These are phyloP conservation scores for Hippocampus comes DNA, from an alignment of 2,113 vertebrate genomes.

Conservation along the genomic window DNA sequence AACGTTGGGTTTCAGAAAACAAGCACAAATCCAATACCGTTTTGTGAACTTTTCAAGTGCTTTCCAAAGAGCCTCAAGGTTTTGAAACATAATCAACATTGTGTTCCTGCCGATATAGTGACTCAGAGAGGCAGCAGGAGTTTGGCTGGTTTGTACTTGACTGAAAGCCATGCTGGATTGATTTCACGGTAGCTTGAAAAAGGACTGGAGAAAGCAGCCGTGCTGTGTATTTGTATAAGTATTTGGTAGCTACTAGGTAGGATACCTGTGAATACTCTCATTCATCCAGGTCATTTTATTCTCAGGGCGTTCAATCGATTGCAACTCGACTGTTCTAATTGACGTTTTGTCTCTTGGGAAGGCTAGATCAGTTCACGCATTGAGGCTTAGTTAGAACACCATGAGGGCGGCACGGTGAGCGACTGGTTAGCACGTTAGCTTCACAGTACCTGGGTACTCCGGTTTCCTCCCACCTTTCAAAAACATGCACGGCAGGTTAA, in stretches of 20 bases:
- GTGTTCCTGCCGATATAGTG: slow-evolving; percentile 22
- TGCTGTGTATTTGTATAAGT: slow-evolving; percentile 3
- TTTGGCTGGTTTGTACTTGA: slow-evolving; percentile 30
- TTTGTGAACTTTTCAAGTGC: slow-evolving; percentile 6
- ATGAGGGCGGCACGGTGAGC: no score
- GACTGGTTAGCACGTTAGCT: no score
- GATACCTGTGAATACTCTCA: not conserved
- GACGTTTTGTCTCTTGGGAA: no score
- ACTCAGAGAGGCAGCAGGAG: slow-evolving; percentile 23
- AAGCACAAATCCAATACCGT: not conserved
- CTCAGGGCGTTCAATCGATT: not conserved
- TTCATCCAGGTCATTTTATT: no score
- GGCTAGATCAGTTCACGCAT: no score
- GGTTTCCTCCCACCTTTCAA: no score
- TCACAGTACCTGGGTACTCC: no score
- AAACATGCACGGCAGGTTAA: no score
- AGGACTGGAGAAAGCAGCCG: slow-evolving; percentile 20
- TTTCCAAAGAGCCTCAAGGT: slow-evolving; percentile 7
- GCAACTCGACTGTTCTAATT: not conserved
- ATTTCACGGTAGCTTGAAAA: slow-evolving; percentile 43
- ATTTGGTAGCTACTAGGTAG: not conserved
- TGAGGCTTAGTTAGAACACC: no score
- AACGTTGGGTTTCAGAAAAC: not conserved
- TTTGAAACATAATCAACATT: slow-evolving; percentile 26
- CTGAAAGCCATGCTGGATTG: slow-evolving; percentile 33